These are phyloP conservation scores for Acronicta alni DNA, from an alignment of 2,888 invertebrate species.

Conservation along the genomic window DNA sequence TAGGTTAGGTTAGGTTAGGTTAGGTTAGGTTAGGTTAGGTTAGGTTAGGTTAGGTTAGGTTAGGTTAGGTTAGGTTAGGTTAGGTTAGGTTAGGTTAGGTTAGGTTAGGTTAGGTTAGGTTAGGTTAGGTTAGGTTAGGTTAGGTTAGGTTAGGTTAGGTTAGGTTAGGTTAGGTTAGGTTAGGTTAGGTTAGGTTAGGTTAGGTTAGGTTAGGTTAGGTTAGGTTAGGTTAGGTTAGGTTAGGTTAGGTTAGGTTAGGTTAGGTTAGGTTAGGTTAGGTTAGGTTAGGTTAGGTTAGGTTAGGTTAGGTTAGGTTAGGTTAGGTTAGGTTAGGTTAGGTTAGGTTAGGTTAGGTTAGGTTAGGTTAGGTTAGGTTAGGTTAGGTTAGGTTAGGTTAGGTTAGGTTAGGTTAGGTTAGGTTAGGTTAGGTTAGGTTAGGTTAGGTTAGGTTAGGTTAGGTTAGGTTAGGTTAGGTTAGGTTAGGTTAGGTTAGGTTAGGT, in stretches of 20 bases:
- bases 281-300: slow-evolving; percentile 43
- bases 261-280: slow-evolving; percentile 41
- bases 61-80: slow-evolving; percentile 51
- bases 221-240: slow-evolving; percentile 41
- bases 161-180: slow-evolving; percentile 45
- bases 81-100: slow-evolving; percentile 48
- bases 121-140: slow-evolving; percentile 50
- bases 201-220: slow-evolving; percentile 45
- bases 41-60: slow-evolving; percentile 46
- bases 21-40: slow-evolving; percentile 38
- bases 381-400: slow-evolving; percentile 43
- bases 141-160: slow-evolving; percentile 44
- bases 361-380: slow-evolving; percentile 42
- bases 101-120: slow-evolving; percentile 53
- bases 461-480: slow-evolving; percentile 35
- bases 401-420: slow-evolving; percentile 43
- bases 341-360: slow-evolving; percentile 47
- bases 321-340: slow-evolving; percentile 48
- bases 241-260: slow-evolving; percentile 37
- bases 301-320: slow-evolving; percentile 46
- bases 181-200: slow-evolving; percentile 45
- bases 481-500: slow-evolving; percentile 35
- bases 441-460: slow-evolving; percentile 33
- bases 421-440: slow-evolving; percentile 38
- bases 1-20: slow-evolving; percentile 33